A percentile compares a stretch with the other conserved stretches of the same genome.
These are phyloP conservation scores for Sebastes oblongus DNA, from an alignment of 2,797 vertebrate species.

Conservation along the genomic window DNA sequence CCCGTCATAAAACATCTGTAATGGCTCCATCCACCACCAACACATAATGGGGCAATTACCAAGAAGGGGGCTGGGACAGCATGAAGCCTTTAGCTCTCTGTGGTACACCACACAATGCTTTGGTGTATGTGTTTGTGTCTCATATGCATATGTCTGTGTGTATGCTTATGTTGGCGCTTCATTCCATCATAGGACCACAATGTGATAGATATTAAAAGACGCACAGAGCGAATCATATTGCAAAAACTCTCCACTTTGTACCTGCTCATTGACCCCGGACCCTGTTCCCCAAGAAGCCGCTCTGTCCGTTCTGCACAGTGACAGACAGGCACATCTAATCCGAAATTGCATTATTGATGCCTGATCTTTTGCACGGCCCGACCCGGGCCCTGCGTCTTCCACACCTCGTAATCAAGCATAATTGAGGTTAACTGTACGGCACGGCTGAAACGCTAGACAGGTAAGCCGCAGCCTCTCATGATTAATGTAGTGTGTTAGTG, in stretches of 20 bases:
- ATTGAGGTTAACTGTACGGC: slow-evolving; percentile 84
- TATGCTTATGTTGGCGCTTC: slow-evolving; percentile 39
- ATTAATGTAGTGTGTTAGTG: slow-evolving; percentile 83
- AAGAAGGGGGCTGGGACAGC: slow-evolving; percentile 73
- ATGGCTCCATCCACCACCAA: slow-evolving; percentile 84
- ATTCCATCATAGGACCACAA: neutral
- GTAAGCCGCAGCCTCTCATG: slow-evolving; percentile 80
- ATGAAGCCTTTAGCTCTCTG: slow-evolving; percentile 75
- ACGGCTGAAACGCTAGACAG: slow-evolving; percentile 82
- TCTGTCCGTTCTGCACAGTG: slow-evolving; percentile 12
- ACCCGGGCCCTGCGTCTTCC: slow-evolving; percentile 65
- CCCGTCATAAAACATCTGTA: slow-evolving; percentile 88
- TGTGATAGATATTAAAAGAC: neutral
- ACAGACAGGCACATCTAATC: slow-evolving; percentile 71
- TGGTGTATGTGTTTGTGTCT: slow-evolving; percentile 55
- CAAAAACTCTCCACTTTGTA: neutral
- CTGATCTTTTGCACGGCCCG: slow-evolving; percentile 64
- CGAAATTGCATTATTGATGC: slow-evolving; percentile 81
- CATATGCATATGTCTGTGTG: slow-evolving; percentile 37
- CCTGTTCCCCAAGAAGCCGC: slow-evolving; percentile 4
- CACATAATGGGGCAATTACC: slow-evolving; percentile 86
- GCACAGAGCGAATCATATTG: neutral
- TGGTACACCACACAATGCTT: slow-evolving; percentile 70
- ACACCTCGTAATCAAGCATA: slow-evolving; percentile 85
- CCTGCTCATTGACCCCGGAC: slow-evolving; percentile 21